Base-by-base conservation (phyloP, 2,113 vertebrate species). In the Suncus etruscus region DNA sequence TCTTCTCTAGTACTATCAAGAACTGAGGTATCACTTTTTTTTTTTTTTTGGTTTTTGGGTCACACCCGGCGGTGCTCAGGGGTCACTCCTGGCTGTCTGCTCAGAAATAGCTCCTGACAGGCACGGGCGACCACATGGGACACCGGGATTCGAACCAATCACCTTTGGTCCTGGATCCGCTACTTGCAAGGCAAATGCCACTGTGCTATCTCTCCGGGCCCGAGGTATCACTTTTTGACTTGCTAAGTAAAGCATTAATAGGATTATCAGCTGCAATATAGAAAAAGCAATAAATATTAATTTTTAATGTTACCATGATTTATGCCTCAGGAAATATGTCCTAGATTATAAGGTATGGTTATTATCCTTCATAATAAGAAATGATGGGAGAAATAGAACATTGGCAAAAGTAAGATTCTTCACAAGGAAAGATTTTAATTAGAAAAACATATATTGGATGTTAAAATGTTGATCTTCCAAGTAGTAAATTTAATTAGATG, bases 251-350 rank as follows among this genome's bases (percentile, higher is more conserved):
- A 95, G 92, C 94, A 96, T 96, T 97, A 96, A 97, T 83, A 97
- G 89, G 86, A 95, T 91, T 94, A 93, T 95, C 95, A 97, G 83
- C 54, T 94, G 88, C 82, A 96, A 96, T 91, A 96, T 16, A 95
- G 94, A 96, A 96, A 77, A 92, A 27, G 73, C 29, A 97, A 97
- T 96, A 97, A 97, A 97, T 96, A 96, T 92, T 96, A 97, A 95
- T 82, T 3, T 90, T 96, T 96, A 96, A 96, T 76, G 86, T 93
- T 94, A 89, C 27, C 85, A 31, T 97, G 94, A 96, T 96, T 95
- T 97, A 96, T 97, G 86, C 84, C 92, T 18, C 77, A 87, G 65
- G 83, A 84, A 94, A 90, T 94, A 91, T 94, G 86, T 82, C 50
- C 74, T 94, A 89, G 92, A 97, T 96, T 93, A 93, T 90, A 84